phyloP scores from a whole-genome alignment of 1,140 invertebrate genomes.

The Eufriesea mexicana region DNA sequence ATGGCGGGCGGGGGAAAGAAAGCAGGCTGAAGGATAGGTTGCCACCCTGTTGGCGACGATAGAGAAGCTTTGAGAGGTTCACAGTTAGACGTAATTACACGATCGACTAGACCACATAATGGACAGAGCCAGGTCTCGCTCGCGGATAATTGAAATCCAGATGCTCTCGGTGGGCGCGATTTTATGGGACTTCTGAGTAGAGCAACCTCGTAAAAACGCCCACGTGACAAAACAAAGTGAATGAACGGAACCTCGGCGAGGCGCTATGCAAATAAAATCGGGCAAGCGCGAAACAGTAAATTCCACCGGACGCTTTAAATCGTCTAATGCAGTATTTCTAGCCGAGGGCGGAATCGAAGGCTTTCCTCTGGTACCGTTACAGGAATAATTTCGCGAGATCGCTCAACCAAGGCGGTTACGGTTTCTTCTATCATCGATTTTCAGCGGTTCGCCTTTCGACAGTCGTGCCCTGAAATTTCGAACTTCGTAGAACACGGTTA shows the following conservation, averaged over 20 bases:
- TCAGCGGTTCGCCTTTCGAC: constrained; percentile 27
- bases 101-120: constrained; percentile 74
- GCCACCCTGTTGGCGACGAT: not conserved
- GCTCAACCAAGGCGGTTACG: constrained; percentile 46
- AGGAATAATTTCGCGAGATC: constrained; percentile 50
- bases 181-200: constrained; percentile 70
- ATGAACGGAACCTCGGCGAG: not conserved
- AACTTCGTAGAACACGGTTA: not conserved
- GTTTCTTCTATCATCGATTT: constrained; percentile 58
- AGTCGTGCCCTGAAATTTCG: constrained; percentile 6
- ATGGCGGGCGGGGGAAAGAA: too few species aligned
- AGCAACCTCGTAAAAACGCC: constrained; percentile 55
- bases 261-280: constrained; percentile 66
- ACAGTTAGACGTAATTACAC: constrained; percentile 76
- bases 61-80: constrained; percentile 48
- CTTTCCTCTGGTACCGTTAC: constrained; percentile 52
- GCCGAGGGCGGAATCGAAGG: constrained; percentile 33
- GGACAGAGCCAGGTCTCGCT: constrained; percentile 66
- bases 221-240: constrained; percentile 59
- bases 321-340: constrained; percentile 50
- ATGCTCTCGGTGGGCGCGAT: constrained; percentile 60
- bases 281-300: constrained; percentile 53
- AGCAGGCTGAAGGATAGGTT: too few species aligned
- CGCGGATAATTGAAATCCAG: constrained; percentile 76
- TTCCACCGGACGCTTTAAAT: constrained; percentile 51